These are phyloP conservation scores for Chiroxiphia lanceolata DNA, from an alignment of 2,797 vertebrate genomes.

Conservation along the genomic window DNA sequence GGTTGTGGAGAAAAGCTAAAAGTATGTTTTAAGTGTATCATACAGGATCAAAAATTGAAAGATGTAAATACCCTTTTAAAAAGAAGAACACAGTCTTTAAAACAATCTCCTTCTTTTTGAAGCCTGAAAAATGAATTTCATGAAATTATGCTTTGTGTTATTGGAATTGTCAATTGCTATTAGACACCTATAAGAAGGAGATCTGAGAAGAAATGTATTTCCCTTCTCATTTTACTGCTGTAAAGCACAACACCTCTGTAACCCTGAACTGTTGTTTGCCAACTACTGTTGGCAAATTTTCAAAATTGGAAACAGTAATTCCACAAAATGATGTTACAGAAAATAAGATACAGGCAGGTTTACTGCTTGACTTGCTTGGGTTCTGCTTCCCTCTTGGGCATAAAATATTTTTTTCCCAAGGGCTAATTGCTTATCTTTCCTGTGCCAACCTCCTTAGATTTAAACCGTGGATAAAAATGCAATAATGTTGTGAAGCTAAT, in stretches of 20 bases:
- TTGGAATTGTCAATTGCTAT: background rate
- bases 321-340: background rate
- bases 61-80: background rate
- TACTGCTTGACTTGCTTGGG: background rate
- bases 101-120: background rate
- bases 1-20: background rate
- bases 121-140: background rate
- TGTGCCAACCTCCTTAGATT: background rate
- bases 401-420: background rate
- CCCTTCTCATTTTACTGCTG: background rate
- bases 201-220: background rate
- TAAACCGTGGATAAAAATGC: background rate
- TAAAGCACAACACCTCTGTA: background rate
- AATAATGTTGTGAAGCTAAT: background rate
- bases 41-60: background rate
- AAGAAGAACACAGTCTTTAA: background rate
- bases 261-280: background rate
- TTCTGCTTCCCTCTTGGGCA: background rate
- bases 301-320: conserved; percentile 26
- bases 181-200: background rate
- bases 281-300: too few relatives aligned
- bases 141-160: background rate
- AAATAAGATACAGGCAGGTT: background rate
- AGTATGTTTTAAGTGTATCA: background rate
- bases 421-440: background rate